Percentiles rank a stretch among this genome's conserved stretches.
These are phyloP conservation scores for Plectropomus leopardus DNA, from an alignment of 2,113 vertebrate species.

Conservation along the genomic window DNA sequence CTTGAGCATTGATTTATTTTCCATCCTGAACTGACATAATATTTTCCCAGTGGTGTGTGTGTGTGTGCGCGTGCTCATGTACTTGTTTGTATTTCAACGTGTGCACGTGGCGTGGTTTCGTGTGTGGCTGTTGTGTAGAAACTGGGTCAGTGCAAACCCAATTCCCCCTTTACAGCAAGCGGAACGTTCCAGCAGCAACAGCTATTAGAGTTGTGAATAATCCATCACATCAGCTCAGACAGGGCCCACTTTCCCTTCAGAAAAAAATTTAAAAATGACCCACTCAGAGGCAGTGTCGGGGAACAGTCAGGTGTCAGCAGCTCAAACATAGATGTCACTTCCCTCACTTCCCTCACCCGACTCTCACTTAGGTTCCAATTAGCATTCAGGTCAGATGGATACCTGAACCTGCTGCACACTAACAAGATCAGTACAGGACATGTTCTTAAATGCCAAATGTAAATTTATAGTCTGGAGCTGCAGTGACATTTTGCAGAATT, in stretches of 20 bases:
- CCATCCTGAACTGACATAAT: constrained; percentile 32
- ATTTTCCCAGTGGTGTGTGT: constrained; percentile 11
- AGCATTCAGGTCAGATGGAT: constrained; percentile 38
- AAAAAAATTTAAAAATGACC: neutral
- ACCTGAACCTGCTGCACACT: constrained; percentile 35
- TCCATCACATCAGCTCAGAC: constrained; percentile 62
- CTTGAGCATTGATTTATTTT: constrained; percentile 60
- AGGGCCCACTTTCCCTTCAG: neutral
- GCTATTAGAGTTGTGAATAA: constrained; percentile 72
- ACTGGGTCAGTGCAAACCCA: constrained; percentile 75
- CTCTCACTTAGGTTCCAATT: constrained; percentile 24
- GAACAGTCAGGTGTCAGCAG: constrained; percentile 38
- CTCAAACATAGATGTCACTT: constrained; percentile 25
- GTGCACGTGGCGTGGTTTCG: constrained; percentile 7
- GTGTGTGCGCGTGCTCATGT: neutral
- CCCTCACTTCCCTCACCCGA: too few relatives aligned
- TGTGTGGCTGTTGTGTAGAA: constrained; percentile 52
- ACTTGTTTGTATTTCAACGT: neutral
- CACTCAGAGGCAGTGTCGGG: neutral
- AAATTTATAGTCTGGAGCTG: neutral
- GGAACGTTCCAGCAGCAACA: constrained; percentile 62
- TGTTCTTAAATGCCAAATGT: constrained; percentile 41
- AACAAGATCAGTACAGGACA: constrained; percentile 39
- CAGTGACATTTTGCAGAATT: constrained; percentile 16
- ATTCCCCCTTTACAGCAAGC: constrained; percentile 44